Evolutionary conservation across 2,113 vertebrate genomes (phyloP), one percentile per base, ranked within the genome.

Genomic region (Rhagologus leucostigma): DNA sequence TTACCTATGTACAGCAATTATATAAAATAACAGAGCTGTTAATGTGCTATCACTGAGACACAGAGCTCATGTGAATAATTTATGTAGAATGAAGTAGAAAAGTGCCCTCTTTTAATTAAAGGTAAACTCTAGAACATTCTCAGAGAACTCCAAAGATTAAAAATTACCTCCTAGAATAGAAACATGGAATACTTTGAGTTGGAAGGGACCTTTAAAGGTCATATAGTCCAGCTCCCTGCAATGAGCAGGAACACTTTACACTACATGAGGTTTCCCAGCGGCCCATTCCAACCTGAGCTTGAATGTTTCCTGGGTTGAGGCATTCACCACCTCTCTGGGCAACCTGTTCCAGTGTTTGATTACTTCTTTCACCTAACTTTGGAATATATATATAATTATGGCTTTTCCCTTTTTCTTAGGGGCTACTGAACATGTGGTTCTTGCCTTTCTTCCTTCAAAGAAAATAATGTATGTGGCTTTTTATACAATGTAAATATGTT

Each of bases 1-100:
- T 97, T 97, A 87, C 90, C 70, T 93, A 49, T 86, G 37, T 91
- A 56, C 13, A 68, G 64, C 95, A 90, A 95, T 95, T 95, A 95
- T 75, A 89, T 92, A 96, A 93, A 96, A 97, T 91, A 93, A 82
- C 70, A 86, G 55, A 92, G 74, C 64, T 94, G 62, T 94, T 86
- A 93, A 32, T 26, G 10, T 95, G 76, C 71, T 73, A 84, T 77
- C 80, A 88, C 59, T 77, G 88, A 94, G 53, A 94, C 62, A 89
- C 59, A 81, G 90, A 94, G 73, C 85, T 94, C 69, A 41, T 41
- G 64, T 63, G 90, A 64, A 96, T 81, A 92, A 96, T 94, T 77
- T 80, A 88, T 85, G 70, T 46, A 44, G 50, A 81, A 89, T 79
- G 46, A 94, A 96, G 57, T 55, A 59, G 57, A 56, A 89, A 89